Base-by-base conservation (phyloP, 2,888 invertebrate species). In the Sphaerophoria taeniata region DNA sequence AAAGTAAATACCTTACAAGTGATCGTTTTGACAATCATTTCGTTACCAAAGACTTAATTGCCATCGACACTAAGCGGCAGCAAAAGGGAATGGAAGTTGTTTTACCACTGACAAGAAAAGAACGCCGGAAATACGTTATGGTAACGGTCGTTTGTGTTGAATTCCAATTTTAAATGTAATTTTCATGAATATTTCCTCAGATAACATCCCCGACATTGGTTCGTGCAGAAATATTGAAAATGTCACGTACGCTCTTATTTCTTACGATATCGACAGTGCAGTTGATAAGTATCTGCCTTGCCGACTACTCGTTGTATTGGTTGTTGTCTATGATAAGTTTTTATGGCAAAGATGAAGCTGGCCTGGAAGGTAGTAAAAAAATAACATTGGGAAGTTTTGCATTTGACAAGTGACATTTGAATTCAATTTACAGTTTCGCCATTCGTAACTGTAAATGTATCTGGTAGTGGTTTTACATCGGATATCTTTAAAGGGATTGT, bases 261-360 rank as follows among this genome's bases (percentile, higher is more conserved):
- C 93, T 97, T 90, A 88, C 93, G 0, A 92, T 95, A 14, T 94
- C 95, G 0, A 94, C 95, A 0, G 92, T 96, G 77, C 97, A 97
- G 90, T 92, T 97, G 12, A 91, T 94, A 34, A 94, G 95, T 58
- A 95, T 96, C 89, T 95, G 98, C 89, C 91, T 94, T 24, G 94
- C 95, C 2, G 98, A 98, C 91, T 97, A 96, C 90, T 94, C 95
- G 31, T 92, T 98, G 0, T 97, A 94, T 90, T 96, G 96, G 95
- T 93, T 97, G n/a, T 91, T 98, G 83, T 91, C 91, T 92, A 87
- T 92, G 89, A 92, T 94, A 88, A 88, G 92, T 82, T 90, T 92
- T 88, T 89, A 94, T 90, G 93, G 93, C 80, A 90, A 91, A 77
- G 92, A 92, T 84, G 93, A 93, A 87, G 91, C 92, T 1, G 92